Evolutionary conservation across 2,888 invertebrate genomes (phyloP), one percentile per base, ranked within the genome.

Genomic region (Euphydryas editha): DNA sequence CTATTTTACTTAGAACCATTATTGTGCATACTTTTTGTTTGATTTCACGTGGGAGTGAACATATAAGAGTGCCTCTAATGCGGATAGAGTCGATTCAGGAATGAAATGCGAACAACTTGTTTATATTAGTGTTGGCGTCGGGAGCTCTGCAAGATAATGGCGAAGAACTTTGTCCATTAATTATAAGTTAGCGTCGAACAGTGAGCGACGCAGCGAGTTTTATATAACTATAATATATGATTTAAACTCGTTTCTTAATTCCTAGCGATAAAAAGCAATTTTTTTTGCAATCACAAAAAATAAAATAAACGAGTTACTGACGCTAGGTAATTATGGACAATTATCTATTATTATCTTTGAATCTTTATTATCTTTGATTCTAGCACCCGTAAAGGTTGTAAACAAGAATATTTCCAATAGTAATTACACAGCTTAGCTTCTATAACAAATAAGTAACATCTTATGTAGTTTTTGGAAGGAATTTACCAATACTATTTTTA

Each of bases 71-170:
- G 57, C 17, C 36, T 37, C 55, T 36, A 49, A n/a, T 46, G 44
- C 42, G 20, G 42, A 13, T 37, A 17, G 42, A 46, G 44, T 36
- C 49, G 49, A 59, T 62, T 59, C 63, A 47, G 39, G 55, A 57
- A 68, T 51, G 42, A 60, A 61, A 66, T 72, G 62, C 65, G 55
- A 68, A 68, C 68, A 59, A 62, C 57, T 66, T 68, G 72, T 66
- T 69, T 69, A 56, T 69, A 61, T 61, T 65, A 44, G 55, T 69
- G 62, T 64, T 51, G 36, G 49, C 42, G 56, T 57, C 55, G 21
- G 55, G 49, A 58, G 66, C 61, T 66, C 59, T 46, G 54, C 57
- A 30, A 68, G 54, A 65, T 58, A 60, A 62, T 59, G 36, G 49
- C 30, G 54, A 0, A 51, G 57, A 68, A 62, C 55, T 71, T 69